phyloP scores from a whole-genome alignment of 2,797 vertebrate species.

The Sebastes taczanowskii region DNA sequence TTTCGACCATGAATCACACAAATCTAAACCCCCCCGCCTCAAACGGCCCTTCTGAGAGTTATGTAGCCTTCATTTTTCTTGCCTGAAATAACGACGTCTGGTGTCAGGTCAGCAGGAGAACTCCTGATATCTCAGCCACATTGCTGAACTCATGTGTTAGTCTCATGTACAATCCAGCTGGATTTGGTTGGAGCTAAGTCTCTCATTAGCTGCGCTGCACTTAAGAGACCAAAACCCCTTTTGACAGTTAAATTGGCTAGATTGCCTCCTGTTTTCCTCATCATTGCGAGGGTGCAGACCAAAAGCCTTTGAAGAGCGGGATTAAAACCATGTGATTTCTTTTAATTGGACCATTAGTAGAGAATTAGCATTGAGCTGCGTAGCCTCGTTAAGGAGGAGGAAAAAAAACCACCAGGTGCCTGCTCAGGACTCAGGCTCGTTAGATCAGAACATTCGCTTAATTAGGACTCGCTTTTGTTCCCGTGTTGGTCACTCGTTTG shows the following conservation, averaged over 20 bases:
- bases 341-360: constrained; percentile 85
- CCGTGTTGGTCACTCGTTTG: constrained; percentile 52
- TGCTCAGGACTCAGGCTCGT: constrained; percentile 67
- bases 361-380: constrained; percentile 83
- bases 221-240: constrained; percentile 80
- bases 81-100: constrained; percentile 48
- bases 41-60: not conserved
- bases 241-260: constrained; percentile 83
- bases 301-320: constrained; percentile 82
- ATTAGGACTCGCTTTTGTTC: constrained; percentile 75
- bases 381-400: constrained; percentile 76
- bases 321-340: constrained; percentile 86
- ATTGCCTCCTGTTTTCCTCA: constrained; percentile 82
- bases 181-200: constrained; percentile 81
- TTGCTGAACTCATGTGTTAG: constrained; percentile 78
- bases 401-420: constrained; percentile 74
- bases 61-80: constrained; percentile 10
- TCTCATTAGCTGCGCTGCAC: constrained; percentile 80
- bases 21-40: not conserved
- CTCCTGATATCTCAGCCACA: constrained; percentile 74
- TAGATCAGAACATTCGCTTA: constrained; percentile 74
- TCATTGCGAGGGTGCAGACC: constrained; percentile 75
- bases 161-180: constrained; percentile 81
- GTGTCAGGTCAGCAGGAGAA: constrained; percentile 72
- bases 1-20: constrained; percentile 19